Base-by-base conservation (phyloP, 2,888 invertebrate species). In the Polia nebulosa region DNA sequence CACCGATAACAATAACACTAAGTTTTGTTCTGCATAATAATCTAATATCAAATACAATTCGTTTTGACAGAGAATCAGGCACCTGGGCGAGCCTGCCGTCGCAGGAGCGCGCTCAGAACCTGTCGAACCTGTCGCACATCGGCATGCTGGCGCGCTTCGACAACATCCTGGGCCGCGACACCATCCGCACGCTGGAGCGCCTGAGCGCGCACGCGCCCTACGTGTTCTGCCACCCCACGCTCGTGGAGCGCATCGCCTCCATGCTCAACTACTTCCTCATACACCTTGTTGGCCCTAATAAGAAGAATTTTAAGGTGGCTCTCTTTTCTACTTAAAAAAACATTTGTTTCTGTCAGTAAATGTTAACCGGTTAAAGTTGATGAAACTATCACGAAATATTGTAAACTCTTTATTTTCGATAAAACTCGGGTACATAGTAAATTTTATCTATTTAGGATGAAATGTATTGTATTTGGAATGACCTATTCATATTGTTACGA, bases 251-350 rank as follows among this genome's bases (percentile, higher is more conserved):
- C 34, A 97, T 99, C 70, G 98, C 99, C 0, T 97, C 98, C 13
- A 99, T 99, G 99, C 96, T 99, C 66, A 99, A 99, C 94, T 99
- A 99, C 93, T 98, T 99, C 91, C 93, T 99, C 36, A 93, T 98
- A 55, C 97, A 99, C 91, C 95, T 99, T 72, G 99, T 98, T 15
- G 99, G 99, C 0, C 99, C 99, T 0, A 98, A 98, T 86, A 98
- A 98, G 91, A 98, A 98, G 85, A 98, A 98, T 88, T 97, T 99
- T 72, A 99, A 99, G 96, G 98, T 97, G 9, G 41, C 72, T 60
- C n/a, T 9, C 5, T 20, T 34, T 45, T 9, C 4, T 20, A 29
- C 36, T 55, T 4, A 9, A 15, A n/a, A 0, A 34, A 11, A 34
- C 11, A 11, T 34, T 11, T 34, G 3, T 34, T 34, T 34, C 13